Conservation (phyloP, 2,888 invertebrate species). For the Andrena bicolor region DNA sequence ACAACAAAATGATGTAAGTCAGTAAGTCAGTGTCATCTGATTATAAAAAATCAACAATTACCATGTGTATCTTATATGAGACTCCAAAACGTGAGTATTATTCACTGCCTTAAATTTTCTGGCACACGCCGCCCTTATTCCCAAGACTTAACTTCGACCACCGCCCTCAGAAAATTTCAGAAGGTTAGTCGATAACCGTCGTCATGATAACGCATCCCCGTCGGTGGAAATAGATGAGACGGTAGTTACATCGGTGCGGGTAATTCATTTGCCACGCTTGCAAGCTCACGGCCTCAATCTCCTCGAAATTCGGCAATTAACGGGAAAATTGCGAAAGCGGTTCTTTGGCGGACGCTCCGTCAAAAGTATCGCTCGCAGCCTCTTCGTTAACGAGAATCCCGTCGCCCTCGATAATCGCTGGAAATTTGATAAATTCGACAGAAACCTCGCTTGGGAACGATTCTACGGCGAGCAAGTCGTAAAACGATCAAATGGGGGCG, state of each 20-base stretch:
- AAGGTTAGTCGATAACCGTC: constrained; percentile 7
- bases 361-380: constrained; percentile 56
- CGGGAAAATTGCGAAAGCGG: constrained; percentile 75
- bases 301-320: constrained; percentile 79
- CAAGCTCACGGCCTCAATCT: constrained; percentile 73
- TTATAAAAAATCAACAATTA: no score
- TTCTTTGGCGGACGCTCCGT: constrained; percentile 44
- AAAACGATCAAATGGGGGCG: background rate
- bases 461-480: background rate
- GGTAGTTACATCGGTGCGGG: constrained; percentile 69
- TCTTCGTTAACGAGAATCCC: constrained; percentile 58
- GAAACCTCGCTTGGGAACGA: background rate
- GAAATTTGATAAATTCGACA: constrained; percentile 42
- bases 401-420: constrained; percentile 45
- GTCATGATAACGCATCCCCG: constrained; percentile 64
- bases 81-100: no score
- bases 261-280: constrained; percentile 79
- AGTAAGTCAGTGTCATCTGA: no score
- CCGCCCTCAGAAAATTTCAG: constrained; percentile 13
- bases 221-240: constrained; percentile 67
- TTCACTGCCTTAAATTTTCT: background rate
- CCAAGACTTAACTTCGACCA: background rate
- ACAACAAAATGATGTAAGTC: no score
- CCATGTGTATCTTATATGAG: no score
- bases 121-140: background rate